Evolutionary conservation across 92 coral and sea anemone species (phyloP).

Genomic region (Muricea muricata): DNA sequence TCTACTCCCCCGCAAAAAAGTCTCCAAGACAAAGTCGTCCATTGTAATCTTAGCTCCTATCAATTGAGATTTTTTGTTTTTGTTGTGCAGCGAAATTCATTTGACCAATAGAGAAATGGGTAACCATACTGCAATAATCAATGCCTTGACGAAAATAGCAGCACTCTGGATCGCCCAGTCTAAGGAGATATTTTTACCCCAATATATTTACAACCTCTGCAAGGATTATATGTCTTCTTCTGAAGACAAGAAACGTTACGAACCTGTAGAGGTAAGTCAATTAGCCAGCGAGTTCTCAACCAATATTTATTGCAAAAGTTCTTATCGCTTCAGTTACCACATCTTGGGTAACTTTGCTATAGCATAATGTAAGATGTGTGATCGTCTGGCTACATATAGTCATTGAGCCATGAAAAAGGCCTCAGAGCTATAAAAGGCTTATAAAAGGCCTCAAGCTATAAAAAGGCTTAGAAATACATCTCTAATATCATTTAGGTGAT

Average conservation of each 20-base stretch:
- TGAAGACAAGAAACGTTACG: slow-evolving; percentile 39
- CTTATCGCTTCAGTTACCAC: not conserved
- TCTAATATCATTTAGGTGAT: slow-evolving; percentile 13
- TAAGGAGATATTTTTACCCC: slow-evolving; percentile 57
- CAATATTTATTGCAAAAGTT: too few species aligned
- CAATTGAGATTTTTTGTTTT: too few species aligned
- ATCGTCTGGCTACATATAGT: not conserved
- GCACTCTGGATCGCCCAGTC: slow-evolving; percentile 67
- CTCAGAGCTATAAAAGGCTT: too few species aligned
- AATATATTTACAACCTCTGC: slow-evolving; percentile 43
- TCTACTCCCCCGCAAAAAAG: too few species aligned
- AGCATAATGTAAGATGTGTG: too few species aligned
- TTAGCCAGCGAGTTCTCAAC: too few species aligned
- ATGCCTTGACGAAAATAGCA: slow-evolving; percentile 49
- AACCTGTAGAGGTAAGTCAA: slow-evolving; percentile 59
- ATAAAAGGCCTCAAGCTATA: too few species aligned
- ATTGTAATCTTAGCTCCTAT: too few species aligned
- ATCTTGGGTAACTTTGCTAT: not conserved
- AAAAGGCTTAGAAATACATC: too few species aligned
- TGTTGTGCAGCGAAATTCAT: slow-evolving; percentile 12
- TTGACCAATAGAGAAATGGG: slow-evolving; percentile 59
- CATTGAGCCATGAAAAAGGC: too few species aligned
- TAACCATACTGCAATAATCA: slow-evolving; percentile 54
- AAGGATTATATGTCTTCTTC: slow-evolving; percentile 29
- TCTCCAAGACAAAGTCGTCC: too few species aligned